Percentiles rank a stretch among this genome's conserved stretches.
Evolutionary conservation across 2,113 vertebrate species (phyloP).

Genomic region (Maylandia zebra): DNA sequence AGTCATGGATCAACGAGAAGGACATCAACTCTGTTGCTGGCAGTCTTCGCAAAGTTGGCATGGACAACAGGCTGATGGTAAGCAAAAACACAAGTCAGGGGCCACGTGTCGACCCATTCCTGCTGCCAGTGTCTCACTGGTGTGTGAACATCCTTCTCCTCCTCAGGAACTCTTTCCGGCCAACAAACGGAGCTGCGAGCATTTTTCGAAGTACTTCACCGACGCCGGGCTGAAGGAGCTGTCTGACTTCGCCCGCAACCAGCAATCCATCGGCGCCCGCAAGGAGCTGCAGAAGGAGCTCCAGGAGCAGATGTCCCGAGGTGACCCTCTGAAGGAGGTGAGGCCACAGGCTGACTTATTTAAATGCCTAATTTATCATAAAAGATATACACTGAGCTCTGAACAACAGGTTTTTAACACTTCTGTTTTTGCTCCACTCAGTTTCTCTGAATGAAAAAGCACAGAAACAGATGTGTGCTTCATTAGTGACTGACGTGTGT

Average conservation of each 20-base stretch:
- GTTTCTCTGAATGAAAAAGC: background rate
- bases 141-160: background rate
- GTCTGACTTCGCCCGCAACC: constrained; percentile 93
- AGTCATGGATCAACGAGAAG: constrained; percentile 97
- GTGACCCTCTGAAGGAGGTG: constrained; percentile 93
- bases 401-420: background rate
- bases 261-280: constrained; percentile 93
- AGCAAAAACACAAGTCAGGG: background rate
- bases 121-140: background rate
- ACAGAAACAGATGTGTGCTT: background rate
- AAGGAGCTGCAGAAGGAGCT: constrained; percentile 98
- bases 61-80: constrained; percentile 99
- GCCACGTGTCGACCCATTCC: background rate
- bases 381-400: background rate
- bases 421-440: background rate
- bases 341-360: background rate
- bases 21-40: constrained; percentile 95
- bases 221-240: constrained; percentile 96
- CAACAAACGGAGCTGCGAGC: constrained; percentile 96
- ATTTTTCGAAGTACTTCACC: constrained; percentile 98
- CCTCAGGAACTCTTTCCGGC: constrained; percentile 94
- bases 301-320: constrained; percentile 90
- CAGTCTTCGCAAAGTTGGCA: constrained; percentile 94
- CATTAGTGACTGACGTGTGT: background rate
- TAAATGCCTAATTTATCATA: background rate